Base-by-base conservation (phyloP, 2,797 vertebrate genomes). In the Sternarchorhynchus goeldii region DNA sequence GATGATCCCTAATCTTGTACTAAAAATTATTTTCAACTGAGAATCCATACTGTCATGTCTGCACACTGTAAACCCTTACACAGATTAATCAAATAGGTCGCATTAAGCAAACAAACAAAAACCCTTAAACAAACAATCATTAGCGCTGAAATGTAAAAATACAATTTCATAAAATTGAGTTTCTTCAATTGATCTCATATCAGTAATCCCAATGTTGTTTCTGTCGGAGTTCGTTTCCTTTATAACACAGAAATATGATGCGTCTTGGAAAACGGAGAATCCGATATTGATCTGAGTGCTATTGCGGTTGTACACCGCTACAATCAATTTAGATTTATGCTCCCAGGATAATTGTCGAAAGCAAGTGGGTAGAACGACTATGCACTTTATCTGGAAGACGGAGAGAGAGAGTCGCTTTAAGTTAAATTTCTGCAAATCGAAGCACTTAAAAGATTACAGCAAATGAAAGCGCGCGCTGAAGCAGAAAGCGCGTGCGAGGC, bases 381-480 rank as follows among this genome's bases (percentile, higher is more conserved):
- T 14, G 8, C 45, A 55, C 25, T 55, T 45, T 7, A 69, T 55
- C 21, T 70, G 53, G 53, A 53, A 56, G 68, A n/a, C 3, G 17
- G n/a, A 8, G 32, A 16, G 17, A 5, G 0, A 62, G 17, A 10
- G 4, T 31, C 14, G 3, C 29, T 70, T 45, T 12, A 25, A 21
- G 67, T 66, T 56, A 65, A 31, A 71, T 81, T 76, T 76, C 55
- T 76, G 79, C 79, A 71, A 65, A 57, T 72, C 73, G 31, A 72
- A 72, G 67, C 73, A 72, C 57, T 59, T 50, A 66, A 36, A 67
- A 53, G 55, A 72, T 81, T 72, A 65, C n/a, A 56, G 25, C 39
- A 64, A 64, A 58, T 45, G 78, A 80, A 62, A 60, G 31, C 39
- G 18, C 20, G 20, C 16, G 45, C 56, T n/a, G 65, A 57, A 57